Percentiles rank a stretch among this genome's conserved stretches.
These are phyloP conservation scores for Alligator sinensis DNA, from an alignment of 2,113 vertebrate species.

Conservation along the genomic window DNA sequence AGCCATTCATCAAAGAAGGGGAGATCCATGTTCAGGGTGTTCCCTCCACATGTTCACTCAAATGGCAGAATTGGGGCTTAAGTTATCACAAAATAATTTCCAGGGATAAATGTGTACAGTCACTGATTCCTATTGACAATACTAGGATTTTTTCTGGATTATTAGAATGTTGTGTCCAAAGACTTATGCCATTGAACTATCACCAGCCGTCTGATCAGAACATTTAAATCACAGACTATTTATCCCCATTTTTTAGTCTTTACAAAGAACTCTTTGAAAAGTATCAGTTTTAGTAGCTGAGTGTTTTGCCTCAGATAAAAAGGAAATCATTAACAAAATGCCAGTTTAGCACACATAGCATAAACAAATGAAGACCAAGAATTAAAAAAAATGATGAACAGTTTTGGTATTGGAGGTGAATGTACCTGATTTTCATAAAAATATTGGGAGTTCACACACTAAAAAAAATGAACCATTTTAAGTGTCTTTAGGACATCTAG, in stretches of 20 bases:
- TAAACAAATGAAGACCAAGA: no score
- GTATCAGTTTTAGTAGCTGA: not conserved
- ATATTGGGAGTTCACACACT: no score
- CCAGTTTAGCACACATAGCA: no score
- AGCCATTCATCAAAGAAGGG: not conserved
- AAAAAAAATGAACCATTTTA: not conserved
- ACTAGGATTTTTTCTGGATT: not conserved
- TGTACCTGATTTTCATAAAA: no score
- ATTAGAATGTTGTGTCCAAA: no score
- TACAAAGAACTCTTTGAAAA: not conserved
- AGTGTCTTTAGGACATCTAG: not conserved
- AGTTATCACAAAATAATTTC: no score
- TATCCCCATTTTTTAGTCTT: not conserved
- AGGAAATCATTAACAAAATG: no score
- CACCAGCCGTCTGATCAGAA: not conserved
- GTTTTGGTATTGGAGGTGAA: no score
- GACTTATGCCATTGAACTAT: not conserved
- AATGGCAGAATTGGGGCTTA: no score
- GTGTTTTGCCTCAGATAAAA: no score
- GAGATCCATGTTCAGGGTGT: not conserved
- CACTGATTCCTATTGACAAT: not conserved
- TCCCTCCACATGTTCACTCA: not conserved
- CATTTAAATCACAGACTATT: not conserved
- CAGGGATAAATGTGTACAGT: not conserved
- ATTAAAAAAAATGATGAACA: no score